phyloP scores from a whole-genome alignment of 2,888 invertebrate species.

The Drosophila mettleri region DNA sequence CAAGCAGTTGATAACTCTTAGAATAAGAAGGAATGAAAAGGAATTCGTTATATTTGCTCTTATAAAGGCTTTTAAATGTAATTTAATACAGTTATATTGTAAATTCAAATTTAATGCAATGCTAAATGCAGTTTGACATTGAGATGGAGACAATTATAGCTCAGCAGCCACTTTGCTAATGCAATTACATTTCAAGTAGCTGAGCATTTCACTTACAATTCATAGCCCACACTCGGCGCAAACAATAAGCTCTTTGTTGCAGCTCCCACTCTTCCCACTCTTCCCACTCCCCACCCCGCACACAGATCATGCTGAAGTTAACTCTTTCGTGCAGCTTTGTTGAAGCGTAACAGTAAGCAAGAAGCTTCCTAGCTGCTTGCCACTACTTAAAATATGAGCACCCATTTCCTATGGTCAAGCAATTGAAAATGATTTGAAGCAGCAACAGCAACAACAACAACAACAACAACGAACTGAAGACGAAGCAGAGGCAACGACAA shows the following conservation, averaged over 20 bases:
- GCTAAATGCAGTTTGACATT: constrained; percentile 31
- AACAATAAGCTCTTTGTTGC: constrained; percentile 67
- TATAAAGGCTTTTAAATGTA: no score
- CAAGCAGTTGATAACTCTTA: background rate
- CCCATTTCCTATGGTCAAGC: constrained; percentile 79
- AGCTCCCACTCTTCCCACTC: constrained; percentile 1
- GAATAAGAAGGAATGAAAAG: background rate
- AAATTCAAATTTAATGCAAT: constrained; percentile 1
- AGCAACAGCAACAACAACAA: constrained; percentile 32
- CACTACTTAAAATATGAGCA: constrained; percentile 80
- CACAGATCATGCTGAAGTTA: constrained; percentile 33
- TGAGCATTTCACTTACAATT: constrained; percentile 58
- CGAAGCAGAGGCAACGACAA: constrained; percentile 38
- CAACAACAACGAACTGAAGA: constrained; percentile 8
- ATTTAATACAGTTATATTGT: no score
- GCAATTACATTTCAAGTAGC: constrained; percentile 76
- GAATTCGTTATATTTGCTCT: no score
- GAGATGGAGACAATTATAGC: constrained; percentile 48
- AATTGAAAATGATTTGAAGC: constrained; percentile 78
- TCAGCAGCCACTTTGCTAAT: constrained; percentile 71
- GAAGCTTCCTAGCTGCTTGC: constrained; percentile 64
- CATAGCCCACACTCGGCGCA: constrained; percentile 14
- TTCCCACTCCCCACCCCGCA: background rate
- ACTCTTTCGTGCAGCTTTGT: constrained; percentile 65
- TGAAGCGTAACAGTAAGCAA: constrained; percentile 81